Evolutionary conservation across 1,140 invertebrate species (phyloP).

Genomic region (Pseudomyrmex pallidus): DNA sequence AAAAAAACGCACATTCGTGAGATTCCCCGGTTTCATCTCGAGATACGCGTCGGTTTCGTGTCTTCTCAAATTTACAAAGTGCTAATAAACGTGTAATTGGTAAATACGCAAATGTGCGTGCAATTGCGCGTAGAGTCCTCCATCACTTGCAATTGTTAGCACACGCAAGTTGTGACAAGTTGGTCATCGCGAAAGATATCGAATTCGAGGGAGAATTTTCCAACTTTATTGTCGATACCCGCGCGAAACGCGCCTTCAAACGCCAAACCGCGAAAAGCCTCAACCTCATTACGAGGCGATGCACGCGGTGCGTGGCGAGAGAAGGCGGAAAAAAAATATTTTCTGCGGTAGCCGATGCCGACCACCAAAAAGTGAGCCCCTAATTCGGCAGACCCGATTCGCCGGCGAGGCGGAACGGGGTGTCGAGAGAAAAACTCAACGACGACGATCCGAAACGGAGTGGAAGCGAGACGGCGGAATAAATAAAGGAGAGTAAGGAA

Average conservation of each 20-base stretch:
- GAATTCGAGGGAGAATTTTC: not conserved
- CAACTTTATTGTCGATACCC: not conserved
- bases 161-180: no score
- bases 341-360: slow-evolving; percentile 46
- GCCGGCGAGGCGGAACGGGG: slow-evolving; percentile 57
- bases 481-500: slow-evolving; percentile 2
- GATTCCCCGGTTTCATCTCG: slow-evolving; percentile 66
- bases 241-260: not conserved
- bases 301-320: slow-evolving; percentile 34
- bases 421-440: slow-evolving; percentile 72
- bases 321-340: slow-evolving; percentile 57
- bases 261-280: slow-evolving; percentile 47
- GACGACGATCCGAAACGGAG: slow-evolving; percentile 47
- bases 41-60: slow-evolving; percentile 54
- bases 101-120: no score
- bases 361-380: slow-evolving; percentile 72
- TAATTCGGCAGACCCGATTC: slow-evolving; percentile 70
- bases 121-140: no score
- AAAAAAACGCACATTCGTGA: slow-evolving; percentile 62
- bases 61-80: not conserved
- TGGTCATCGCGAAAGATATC: no score
- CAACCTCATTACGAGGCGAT: slow-evolving; percentile 62
- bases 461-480: slow-evolving; percentile 27
- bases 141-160: no score
- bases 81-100: not conserved